Evolutionary conservation across 2,888 invertebrate species (phyloP).

Genomic region (Eustalomyia histrio): DNA sequence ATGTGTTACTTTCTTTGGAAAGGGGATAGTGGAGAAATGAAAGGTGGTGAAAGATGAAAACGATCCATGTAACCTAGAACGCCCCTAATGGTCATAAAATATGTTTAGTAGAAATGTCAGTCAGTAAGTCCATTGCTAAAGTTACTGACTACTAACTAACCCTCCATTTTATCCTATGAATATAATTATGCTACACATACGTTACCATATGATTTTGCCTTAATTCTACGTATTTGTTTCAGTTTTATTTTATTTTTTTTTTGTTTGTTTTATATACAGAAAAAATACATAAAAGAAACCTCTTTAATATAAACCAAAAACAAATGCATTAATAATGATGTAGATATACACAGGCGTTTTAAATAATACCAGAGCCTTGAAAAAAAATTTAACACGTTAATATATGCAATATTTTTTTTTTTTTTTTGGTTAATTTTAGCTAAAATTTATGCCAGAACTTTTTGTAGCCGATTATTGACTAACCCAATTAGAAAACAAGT

Average conservation of each 20-base stretch:
- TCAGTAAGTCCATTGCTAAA: conserved; percentile 60
- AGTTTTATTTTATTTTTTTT: no score
- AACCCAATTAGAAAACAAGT: no score
- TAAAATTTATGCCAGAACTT: no score
- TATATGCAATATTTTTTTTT: no score
- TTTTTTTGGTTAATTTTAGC: no score
- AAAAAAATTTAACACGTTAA: no score
- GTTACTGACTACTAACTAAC: conserved; percentile 13
- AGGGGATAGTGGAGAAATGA: no score
- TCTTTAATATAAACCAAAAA: conserved; percentile 40
- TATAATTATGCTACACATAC: conserved; percentile 23
- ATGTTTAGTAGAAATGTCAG: conserved; percentile 58
- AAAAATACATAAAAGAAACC: conserved; percentile 14
- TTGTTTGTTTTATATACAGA: neutral
- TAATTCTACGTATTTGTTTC: neutral
- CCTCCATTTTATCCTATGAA: neutral
- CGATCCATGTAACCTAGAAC: no score
- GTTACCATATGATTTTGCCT: neutral
- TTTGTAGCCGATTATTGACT: no score
- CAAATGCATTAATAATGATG: conserved; percentile 67
- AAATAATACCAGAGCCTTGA: no score
- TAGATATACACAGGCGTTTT: conserved; percentile 12
- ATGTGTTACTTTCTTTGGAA: no score
- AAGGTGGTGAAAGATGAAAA: no score
- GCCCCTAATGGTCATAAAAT: conserved; percentile 52